phyloP scores from a whole-genome alignment of 2,797 vertebrate genomes.

The Xenopus petersii region DNA sequence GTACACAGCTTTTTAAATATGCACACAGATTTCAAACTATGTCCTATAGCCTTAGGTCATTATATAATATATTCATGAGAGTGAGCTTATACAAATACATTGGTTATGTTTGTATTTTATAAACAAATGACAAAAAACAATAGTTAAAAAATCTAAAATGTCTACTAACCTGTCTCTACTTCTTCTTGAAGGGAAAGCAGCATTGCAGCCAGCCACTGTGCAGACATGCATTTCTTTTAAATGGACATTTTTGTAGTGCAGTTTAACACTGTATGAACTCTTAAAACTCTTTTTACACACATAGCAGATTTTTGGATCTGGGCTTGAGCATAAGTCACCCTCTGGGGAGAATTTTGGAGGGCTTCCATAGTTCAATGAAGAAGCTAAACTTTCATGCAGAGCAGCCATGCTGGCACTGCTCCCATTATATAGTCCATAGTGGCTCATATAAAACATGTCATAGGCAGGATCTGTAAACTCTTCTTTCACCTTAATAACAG shows the following conservation, averaged over 20 bases:
- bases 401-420: conserved; percentile 91
- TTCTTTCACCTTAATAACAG: conserved; percentile 92
- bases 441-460: conserved; percentile 98
- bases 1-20: too few species aligned
- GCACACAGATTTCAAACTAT: too few species aligned
- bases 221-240: conserved; percentile 99
- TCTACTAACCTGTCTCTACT: conserved; percentile 98
- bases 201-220: conserved; percentile 96
- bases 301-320: conserved; percentile 98
- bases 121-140: not conserved
- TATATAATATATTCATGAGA: too few species aligned
- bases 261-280: conserved; percentile 98
- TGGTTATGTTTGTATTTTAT: too few species aligned
- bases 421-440: conserved; percentile 93
- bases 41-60: too few species aligned
- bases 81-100: too few species aligned
- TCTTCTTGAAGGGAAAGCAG: conserved; percentile 95
- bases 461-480: conserved; percentile 95
- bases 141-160: not conserved
- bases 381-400: conserved; percentile 92
- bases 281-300: conserved; percentile 99
- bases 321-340: conserved; percentile 89
- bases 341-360: conserved; percentile 95
- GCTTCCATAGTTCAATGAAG: conserved; percentile 90
- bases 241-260: conserved; percentile 98